Percentiles rank a stretch among this genome's conserved stretches.
phyloP scores from a whole-genome alignment of 2,888 invertebrate genomes.

The Polietes domitor region DNA sequence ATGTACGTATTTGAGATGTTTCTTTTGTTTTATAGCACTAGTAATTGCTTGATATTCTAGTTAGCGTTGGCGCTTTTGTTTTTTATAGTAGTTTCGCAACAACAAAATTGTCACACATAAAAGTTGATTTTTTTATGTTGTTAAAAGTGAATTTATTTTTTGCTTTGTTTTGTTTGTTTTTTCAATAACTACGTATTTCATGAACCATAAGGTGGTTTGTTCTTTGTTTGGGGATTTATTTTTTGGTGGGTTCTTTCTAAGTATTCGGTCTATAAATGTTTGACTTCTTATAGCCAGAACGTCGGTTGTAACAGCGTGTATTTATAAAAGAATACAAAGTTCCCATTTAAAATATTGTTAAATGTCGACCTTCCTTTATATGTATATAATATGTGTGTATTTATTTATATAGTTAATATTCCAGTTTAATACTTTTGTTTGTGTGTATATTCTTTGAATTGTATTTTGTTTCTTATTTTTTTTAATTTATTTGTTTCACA shows the following conservation, averaged over 20 bases:
- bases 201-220: not conserved
- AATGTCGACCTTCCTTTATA: not conserved
- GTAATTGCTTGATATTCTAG: slow-evolving; percentile 9
- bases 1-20: not conserved
- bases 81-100: slow-evolving; percentile 21
- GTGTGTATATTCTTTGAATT: slow-evolving; percentile 2
- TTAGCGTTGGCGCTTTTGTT: not conserved
- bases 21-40: slow-evolving; percentile 39
- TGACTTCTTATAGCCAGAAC: slow-evolving; percentile 54
- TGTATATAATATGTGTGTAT: slow-evolving; percentile 1
- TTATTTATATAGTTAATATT: not conserved
- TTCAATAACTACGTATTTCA: not conserved
- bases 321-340: slow-evolving; percentile 54
- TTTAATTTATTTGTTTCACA: slow-evolving; percentile 14
- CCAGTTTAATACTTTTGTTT: slow-evolving; percentile 26
- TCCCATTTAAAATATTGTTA: slow-evolving; percentile 56
- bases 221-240: not conserved
- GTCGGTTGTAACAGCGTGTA: slow-evolving; percentile 49
- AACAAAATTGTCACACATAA: slow-evolving; percentile 50
- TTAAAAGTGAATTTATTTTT: slow-evolving; percentile 12
- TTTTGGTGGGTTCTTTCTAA: slow-evolving; percentile 26
- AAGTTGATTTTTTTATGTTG: slow-evolving; percentile 35
- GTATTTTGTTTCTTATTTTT: not conserved
- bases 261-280: slow-evolving; percentile 62
- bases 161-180: not conserved